Conservation (phyloP, 1,140 invertebrate genomes). For the Saxidomus purpurata region DNA sequence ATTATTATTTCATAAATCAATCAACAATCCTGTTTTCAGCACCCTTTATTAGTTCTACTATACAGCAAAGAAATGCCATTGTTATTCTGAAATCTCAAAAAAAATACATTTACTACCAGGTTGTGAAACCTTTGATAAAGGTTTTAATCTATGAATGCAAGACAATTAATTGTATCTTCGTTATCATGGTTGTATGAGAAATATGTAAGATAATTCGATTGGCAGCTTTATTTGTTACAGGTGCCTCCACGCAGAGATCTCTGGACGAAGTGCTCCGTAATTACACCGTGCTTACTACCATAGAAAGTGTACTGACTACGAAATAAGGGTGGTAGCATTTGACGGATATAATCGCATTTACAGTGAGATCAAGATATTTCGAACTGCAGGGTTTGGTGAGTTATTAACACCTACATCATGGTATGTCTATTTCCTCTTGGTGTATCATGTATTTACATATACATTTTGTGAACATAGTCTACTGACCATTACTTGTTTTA, state of each 20-base stretch:
- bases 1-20: too few relatives aligned
- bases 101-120: too few relatives aligned
- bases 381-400: constrained; percentile 76
- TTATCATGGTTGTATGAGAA: too few relatives aligned
- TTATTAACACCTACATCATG: background rate
- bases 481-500: background rate
- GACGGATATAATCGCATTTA: constrained; percentile 91
- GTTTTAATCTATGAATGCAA: too few relatives aligned
- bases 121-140: too few relatives aligned
- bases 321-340: constrained; percentile 96
- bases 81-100: too few relatives aligned
- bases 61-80: too few relatives aligned
- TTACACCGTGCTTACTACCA: constrained; percentile 90
- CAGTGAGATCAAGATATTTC: constrained; percentile 73
- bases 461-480: background rate
- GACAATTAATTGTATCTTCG: too few relatives aligned
- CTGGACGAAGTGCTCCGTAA: constrained; percentile 79
- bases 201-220: too few relatives aligned
- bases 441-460: background rate
- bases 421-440: background rate
- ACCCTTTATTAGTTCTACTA: too few relatives aligned
- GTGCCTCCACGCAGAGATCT: constrained; percentile 77
- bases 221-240: too few relatives aligned
- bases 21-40: too few relatives aligned
- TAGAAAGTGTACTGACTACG: constrained; percentile 94